phyloP scores from a whole-genome alignment of 2,113 vertebrate genomes.

The Macquaria australasica region DNA sequence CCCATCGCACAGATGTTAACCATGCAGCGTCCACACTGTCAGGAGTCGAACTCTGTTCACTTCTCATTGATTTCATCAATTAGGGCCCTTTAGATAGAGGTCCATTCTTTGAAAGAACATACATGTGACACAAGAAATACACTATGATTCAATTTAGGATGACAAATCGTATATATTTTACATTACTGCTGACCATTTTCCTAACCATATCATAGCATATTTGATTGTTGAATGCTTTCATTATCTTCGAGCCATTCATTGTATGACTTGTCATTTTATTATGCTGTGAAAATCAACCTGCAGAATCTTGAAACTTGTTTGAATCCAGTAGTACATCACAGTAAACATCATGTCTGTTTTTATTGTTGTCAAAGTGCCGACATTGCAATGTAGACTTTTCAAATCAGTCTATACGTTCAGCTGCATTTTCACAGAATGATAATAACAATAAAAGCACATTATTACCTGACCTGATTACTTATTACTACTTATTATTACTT shows the following conservation, averaged over 20 bases:
- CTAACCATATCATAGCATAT: neutral
- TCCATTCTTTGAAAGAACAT: neutral
- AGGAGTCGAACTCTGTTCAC: constrained; percentile 17
- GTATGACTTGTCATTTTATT: neutral
- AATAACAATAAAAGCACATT: neutral
- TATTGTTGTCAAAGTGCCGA: neutral
- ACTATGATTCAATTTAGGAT: neutral
- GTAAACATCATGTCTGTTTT: neutral
- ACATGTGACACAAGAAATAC: neutral
- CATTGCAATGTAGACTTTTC: neutral
- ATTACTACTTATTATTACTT: neutral
- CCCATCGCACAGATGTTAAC: constrained; percentile 24
- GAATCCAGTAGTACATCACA: neutral
- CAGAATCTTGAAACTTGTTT: neutral
- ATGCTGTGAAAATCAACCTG: neutral
- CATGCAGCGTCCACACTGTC: constrained; percentile 21
- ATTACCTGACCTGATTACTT: neutral
- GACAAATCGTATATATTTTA: neutral
- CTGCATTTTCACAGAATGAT: neutral
- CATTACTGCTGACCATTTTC: neutral
- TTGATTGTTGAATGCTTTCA: too few relatives aligned
- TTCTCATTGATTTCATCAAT: constrained; percentile 29
- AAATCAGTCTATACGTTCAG: neutral
- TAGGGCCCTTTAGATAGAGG: neutral
- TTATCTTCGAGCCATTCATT: neutral